Conservation (phyloP, 2,797 vertebrate species). For the Cossypha heuglini region DNA sequence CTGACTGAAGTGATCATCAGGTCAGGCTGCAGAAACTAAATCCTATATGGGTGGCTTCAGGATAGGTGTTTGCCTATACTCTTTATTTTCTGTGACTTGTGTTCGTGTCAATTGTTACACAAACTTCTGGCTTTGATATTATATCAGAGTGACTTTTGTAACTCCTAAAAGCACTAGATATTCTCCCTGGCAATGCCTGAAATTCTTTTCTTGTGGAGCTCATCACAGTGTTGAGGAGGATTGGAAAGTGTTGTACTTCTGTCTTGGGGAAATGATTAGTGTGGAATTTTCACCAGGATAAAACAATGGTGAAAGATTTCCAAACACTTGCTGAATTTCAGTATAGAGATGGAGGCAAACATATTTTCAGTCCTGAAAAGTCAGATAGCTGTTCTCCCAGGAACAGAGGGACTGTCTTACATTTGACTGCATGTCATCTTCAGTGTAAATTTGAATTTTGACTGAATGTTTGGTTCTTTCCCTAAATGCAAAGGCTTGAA, state of each 20-base stretch:
- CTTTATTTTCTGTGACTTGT: not conserved
- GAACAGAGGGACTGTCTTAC: rapidly evolving
- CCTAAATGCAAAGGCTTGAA: not conserved
- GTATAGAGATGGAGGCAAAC: not conserved
- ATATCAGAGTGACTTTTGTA: not conserved
- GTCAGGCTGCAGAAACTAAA: not conserved
- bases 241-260: not conserved
- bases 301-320: not conserved
- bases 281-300: not conserved
- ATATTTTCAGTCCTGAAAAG: not conserved
- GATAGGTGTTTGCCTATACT: not conserved
- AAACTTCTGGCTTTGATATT: not conserved
- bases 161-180: not conserved
- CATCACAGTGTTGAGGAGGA: not conserved
- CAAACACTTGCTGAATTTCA: not conserved
- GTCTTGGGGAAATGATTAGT: not conserved
- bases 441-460: not conserved
- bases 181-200: not conserved
- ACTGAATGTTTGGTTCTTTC: not conserved
- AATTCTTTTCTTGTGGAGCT: not conserved
- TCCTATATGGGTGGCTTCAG: not conserved
- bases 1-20: not conserved
- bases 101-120: not conserved
- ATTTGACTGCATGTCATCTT: not conserved
- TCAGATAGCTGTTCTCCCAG: rapidly evolving